Conservation (phyloP, 2,888 invertebrate genomes). For the Yponomeuta sedellus region DNA sequence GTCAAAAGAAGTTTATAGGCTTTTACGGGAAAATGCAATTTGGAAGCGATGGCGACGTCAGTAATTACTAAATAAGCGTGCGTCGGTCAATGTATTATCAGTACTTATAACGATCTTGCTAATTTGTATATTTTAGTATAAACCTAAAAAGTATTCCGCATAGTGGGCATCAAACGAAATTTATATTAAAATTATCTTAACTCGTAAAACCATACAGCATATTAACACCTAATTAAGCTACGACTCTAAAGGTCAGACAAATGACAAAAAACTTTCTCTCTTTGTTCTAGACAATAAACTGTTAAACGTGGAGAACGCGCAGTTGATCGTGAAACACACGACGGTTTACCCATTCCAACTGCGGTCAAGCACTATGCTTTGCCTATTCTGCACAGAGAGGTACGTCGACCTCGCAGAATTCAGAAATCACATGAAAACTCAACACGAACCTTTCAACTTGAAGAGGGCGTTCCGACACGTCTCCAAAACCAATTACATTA, state of each 20-base stretch:
- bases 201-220: background rate
- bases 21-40: no score
- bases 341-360: constrained; percentile 63
- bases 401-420: constrained; percentile 47
- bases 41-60: no score
- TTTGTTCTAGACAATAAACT: constrained; percentile 57
- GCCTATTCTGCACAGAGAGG: constrained; percentile 61
- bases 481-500: constrained; percentile 19
- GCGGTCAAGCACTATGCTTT: constrained; percentile 43
- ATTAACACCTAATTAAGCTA: background rate
- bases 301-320: constrained; percentile 43
- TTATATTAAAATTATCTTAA: background rate
- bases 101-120: no score
- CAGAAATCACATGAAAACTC: constrained; percentile 45
- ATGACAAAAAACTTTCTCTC: constrained; percentile 30
- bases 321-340: constrained; percentile 55
- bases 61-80: no score
- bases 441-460: constrained; percentile 32
- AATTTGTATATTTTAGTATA: no score
- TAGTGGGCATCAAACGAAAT: background rate
- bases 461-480: constrained; percentile 23
- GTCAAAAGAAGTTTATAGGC: no score
- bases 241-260: background rate
- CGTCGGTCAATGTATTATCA: no score
- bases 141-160: no score